Percentiles rank a stretch among this genome's conserved stretches.
Evolutionary conservation across 2,888 invertebrate genomes (phyloP).

Genomic region (Trachelus stipa): DNA sequence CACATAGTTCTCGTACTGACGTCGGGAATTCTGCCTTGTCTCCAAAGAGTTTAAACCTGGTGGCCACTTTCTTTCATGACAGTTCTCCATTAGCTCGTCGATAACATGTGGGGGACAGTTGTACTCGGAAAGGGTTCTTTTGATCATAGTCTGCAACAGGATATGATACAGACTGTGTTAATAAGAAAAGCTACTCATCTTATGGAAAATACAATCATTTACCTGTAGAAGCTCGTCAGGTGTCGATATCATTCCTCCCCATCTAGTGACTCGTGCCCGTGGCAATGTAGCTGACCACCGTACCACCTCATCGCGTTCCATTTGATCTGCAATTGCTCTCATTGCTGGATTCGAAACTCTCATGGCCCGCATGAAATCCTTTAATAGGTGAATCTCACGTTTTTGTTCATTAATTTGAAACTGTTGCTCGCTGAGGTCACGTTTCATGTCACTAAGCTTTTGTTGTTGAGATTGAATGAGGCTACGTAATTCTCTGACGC

Average conservation of each 20-base stretch:
- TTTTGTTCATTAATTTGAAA: constrained; percentile 91
- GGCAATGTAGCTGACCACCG: constrained; percentile 88
- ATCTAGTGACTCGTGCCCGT: constrained; percentile 90
- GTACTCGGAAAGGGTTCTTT: constrained; percentile 90
- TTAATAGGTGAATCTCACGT: constrained; percentile 86
- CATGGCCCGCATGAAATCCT: constrained; percentile 95
- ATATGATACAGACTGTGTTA: constrained; percentile 7
- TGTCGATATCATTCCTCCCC: constrained; percentile 99
- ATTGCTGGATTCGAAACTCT: constrained; percentile 91
- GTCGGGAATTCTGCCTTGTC: constrained; percentile 92
- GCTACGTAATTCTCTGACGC: constrained; percentile 87
- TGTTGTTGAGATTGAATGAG: constrained; percentile 88
- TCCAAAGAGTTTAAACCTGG: constrained; percentile 92
- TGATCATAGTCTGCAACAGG: constrained; percentile 85
- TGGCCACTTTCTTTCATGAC: constrained; percentile 96
- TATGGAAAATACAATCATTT: constrained; percentile 25
- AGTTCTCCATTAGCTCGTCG: constrained; percentile 96
- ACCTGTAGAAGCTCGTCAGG: constrained; percentile 95
- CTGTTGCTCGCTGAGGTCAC: constrained; percentile 87
- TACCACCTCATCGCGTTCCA: constrained; percentile 93
- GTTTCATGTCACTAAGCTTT: constrained; percentile 87
- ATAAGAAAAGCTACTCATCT: neutral
- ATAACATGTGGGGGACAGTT: constrained; percentile 94
- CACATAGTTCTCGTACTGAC: constrained; percentile 93
- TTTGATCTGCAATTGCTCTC: constrained; percentile 92